These are phyloP conservation scores for Drosophila prolongata DNA, from an alignment of 2,888 invertebrate genomes.

Conservation along the genomic window DNA sequence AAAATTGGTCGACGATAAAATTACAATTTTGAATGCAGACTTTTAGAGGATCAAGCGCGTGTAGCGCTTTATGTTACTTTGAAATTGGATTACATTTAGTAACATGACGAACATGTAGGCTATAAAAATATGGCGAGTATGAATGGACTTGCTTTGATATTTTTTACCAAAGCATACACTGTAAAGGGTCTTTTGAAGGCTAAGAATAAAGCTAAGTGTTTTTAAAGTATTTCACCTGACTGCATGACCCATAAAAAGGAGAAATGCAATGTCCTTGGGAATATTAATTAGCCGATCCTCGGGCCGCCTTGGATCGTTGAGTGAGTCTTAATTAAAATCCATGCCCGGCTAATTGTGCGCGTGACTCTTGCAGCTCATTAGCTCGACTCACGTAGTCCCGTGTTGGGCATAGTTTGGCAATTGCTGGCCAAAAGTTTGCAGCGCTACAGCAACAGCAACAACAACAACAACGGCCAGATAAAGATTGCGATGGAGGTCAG, in stretches of 20 bases:
- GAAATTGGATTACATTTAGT: no score
- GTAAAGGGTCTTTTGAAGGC: no score
- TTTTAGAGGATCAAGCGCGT: no score
- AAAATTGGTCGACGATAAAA: no score
- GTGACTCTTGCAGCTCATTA: constrained; percentile 75
- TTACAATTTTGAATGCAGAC: no score
- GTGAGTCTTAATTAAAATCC: constrained; percentile 67
- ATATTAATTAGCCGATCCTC: constrained; percentile 89
- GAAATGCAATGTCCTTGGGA: neutral
- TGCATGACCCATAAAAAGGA: neutral
- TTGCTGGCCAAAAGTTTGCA: constrained; percentile 60
- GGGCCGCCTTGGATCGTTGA: constrained; percentile 84
- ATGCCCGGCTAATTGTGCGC: constrained; percentile 69
- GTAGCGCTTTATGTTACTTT: no score
- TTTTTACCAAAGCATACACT: no score
- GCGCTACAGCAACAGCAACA: constrained; percentile 53
- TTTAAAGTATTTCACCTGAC: no score
- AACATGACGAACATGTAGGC: no score
- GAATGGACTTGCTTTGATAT: no score
- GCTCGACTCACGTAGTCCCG: constrained; percentile 54
- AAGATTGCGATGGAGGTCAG: constrained; percentile 51
- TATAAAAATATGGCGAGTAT: no score
- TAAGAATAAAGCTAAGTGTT: no score
- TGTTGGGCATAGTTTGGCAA: constrained; percentile 58
- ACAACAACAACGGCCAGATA: constrained; percentile 21